Percentiles rank a stretch among this genome's conserved stretches.
phyloP scores from a whole-genome alignment of 2,113 vertebrate species.

The Nettapus auritus region DNA sequence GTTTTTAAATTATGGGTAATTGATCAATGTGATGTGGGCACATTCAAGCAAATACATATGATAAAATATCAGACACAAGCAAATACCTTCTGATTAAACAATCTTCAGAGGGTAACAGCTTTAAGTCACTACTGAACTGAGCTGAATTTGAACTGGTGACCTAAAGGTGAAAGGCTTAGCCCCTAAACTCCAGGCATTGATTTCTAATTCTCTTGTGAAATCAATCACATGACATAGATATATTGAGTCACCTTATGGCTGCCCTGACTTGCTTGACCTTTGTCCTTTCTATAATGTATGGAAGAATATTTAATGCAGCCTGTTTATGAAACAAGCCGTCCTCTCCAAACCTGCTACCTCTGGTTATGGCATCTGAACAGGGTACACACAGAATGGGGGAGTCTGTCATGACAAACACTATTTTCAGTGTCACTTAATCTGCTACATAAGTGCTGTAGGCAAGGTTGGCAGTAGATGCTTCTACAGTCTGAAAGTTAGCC shows the following conservation, averaged over 20 bases:
- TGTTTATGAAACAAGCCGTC: slow-evolving; percentile 49
- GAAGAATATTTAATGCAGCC: slow-evolving; percentile 65
- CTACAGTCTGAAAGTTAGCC: background rate
- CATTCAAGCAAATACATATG: slow-evolving; percentile 39
- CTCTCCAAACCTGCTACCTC: background rate
- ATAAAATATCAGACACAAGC: slow-evolving; percentile 21
- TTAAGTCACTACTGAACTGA: slow-evolving; percentile 15
- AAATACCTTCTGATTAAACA: slow-evolving; percentile 53
- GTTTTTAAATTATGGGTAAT: slow-evolving; percentile 17
- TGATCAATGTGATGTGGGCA: background rate
- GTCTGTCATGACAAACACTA: background rate
- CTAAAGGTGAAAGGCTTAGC: slow-evolving; percentile 70
- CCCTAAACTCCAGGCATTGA: slow-evolving; percentile 58
- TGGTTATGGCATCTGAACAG: background rate
- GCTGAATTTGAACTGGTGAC: slow-evolving; percentile 55
- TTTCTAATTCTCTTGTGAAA: slow-evolving; percentile 68
- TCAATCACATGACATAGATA: slow-evolving; percentile 69
- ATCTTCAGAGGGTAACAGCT: background rate
- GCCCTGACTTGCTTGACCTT: slow-evolving; percentile 57
- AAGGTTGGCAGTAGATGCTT: background rate
- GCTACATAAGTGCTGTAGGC: background rate
- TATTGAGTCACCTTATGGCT: slow-evolving; percentile 65
- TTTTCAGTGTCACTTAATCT: background rate
- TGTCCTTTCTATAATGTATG: slow-evolving; percentile 53
- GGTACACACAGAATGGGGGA: background rate